Evolutionary conservation across 2,888 invertebrate species (phyloP), one percentile per base, ranked within the genome.

Genomic region (Apotomis turbidana): DNA sequence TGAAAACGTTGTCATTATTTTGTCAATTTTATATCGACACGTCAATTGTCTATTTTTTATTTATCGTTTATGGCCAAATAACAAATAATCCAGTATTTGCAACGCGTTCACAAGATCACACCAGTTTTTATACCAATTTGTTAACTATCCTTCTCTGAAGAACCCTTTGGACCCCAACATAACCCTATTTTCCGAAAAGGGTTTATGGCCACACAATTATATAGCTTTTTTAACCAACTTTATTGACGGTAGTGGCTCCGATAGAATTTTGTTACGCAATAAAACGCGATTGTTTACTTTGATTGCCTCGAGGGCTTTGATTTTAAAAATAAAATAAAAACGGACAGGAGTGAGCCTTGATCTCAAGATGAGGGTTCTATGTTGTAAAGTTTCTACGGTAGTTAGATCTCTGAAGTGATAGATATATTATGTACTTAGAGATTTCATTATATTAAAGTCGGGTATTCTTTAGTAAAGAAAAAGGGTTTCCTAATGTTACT

Each of bases 171-270:
- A 8, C 38, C n/a, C 12, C 9, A 6, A 10, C 49, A 36, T 58
- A 58, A 58, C 58, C 58, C 58, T 58, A 6, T 49, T 49, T 49
- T 49, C 49, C 8, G 49, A 49, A 46, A 27, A 54, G 13, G 44
- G 52, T 69, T 69, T 69, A 69, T 69, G 27, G 13, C 6, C 51
- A n/a, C 8, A 69, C 68, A 60, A 54, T 68, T 68, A 68, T 59
- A 68, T 15, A 49, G 6, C 38, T 51, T 51, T 59, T 54, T 49
- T 59, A 41, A 36, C 4, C 13, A 8, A 44, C 49, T 66, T 66
- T 66, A 66, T 68, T 51, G 52, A 27, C 60, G 52, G 52, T 59
- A 52, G 68, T 68, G 52, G 60, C 2, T 41, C 49, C 58, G 52
- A 69, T 61, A 55, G 68, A 61, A 61, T 61, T 61, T 61, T 46